A percentile compares a stretch with the other conserved stretches of the same genome.
Evolutionary conservation across 2,113 vertebrate species (phyloP).

Genomic region (Ploceus nigricollis): DNA sequence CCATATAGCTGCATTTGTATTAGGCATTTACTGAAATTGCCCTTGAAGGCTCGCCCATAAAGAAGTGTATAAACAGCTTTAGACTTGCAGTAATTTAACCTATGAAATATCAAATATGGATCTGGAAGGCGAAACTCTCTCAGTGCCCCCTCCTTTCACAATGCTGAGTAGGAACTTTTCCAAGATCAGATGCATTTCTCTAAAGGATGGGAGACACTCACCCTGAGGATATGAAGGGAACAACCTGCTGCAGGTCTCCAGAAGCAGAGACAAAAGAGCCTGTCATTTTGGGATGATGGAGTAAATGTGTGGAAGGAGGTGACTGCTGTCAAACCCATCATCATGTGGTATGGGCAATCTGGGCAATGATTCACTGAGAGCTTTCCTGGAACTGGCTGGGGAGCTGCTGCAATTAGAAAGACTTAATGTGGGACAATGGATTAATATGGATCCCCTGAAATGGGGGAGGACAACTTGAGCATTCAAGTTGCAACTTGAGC

Average conservation of each 20-base stretch:
- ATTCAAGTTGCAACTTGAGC: neutral
- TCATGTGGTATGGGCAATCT: too few relatives aligned
- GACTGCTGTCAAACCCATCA: neutral
- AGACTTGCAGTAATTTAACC: neutral
- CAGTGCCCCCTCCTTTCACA: neutral
- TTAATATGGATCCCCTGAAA: too few relatives aligned
- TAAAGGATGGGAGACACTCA: neutral
- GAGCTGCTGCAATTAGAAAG: neutral
- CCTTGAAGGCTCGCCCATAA: neutral
- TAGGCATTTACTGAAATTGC: neutral
- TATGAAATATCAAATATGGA: neutral
- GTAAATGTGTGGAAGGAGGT: neutral
- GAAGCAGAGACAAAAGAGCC: neutral
- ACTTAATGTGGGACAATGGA: accelerated
- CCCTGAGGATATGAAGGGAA: neutral
- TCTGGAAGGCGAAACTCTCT: neutral
- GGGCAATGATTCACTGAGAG: neutral
- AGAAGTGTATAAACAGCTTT: neutral
- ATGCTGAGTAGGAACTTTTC: neutral
- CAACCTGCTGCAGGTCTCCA: neutral
- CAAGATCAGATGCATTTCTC: neutral
- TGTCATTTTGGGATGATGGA: neutral
- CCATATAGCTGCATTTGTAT: neutral
- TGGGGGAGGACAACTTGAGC: neutral
- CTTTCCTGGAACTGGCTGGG: neutral